Evolutionary conservation across 1,140 invertebrate genomes (phyloP).

Genomic region (Druon quercuslanigerum): DNA sequence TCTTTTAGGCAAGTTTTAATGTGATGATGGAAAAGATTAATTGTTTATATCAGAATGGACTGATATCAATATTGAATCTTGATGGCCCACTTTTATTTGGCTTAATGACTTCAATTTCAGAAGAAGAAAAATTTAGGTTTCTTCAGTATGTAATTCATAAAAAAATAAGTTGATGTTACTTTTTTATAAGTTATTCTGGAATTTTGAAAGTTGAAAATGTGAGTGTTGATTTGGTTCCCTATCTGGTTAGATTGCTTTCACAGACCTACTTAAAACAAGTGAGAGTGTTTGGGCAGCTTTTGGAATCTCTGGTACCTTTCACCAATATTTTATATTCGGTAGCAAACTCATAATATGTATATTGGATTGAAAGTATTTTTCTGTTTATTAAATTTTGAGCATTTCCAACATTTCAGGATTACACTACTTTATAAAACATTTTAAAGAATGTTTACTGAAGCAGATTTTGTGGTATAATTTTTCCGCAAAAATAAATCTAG

Average conservation of each 20-base stretch:
- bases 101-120: not conserved
- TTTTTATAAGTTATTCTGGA: conserved; percentile 22
- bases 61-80: conserved; percentile 9
- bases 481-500: no score
- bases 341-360: conserved; percentile 30
- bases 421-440: no score
- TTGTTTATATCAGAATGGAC: not conserved
- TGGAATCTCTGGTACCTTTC: conserved; percentile 32
- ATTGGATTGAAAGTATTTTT: conserved; percentile 31
- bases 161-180: not conserved
- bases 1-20: not conserved
- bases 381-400: no score
- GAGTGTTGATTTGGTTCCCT: conserved; percentile 45
- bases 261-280: conserved; percentile 57
- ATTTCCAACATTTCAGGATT: no score
- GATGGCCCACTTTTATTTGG: not conserved
- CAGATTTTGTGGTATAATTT: conserved; percentile 4
- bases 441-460: no score
- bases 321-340: not conserved
- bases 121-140: not conserved
- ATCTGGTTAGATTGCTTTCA: conserved; percentile 53
- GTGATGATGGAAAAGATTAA: not conserved
- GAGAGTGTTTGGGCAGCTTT: conserved; percentile 15
- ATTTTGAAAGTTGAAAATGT: conserved; percentile 26
- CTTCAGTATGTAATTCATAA: not conserved